Conservation (phyloP, 2,797 vertebrate genomes). For the Cygnus olor region DNA sequence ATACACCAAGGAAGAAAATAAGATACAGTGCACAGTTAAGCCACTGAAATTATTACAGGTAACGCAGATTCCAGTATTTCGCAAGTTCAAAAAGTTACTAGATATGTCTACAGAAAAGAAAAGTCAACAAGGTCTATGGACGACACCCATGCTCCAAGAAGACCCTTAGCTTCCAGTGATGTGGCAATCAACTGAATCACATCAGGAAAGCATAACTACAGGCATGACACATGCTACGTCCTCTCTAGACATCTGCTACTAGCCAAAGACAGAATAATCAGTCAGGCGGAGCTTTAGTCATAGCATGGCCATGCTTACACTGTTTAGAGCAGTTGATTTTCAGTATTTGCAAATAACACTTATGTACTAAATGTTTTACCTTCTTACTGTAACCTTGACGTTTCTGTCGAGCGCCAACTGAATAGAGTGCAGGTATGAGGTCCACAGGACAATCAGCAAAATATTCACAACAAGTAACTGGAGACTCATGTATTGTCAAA, state of each 20-base stretch:
- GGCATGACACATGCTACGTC: not conserved
- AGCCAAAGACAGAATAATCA: not conserved
- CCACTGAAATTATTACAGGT: not conserved
- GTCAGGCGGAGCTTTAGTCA: not conserved
- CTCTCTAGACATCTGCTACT: not conserved
- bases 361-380: conserved; percentile 76
- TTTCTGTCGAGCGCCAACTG: conserved; percentile 95
- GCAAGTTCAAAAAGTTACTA: not conserved
- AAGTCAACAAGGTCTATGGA: not conserved
- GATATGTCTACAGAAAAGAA: not conserved
- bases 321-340: not conserved
- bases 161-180: not conserved
- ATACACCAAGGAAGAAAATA: conserved; percentile 46
- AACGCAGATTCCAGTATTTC: not conserved
- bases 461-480: conserved; percentile 98
- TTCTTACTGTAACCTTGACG: conserved; percentile 99
- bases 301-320: not conserved
- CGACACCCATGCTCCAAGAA: not conserved
- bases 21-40: not conserved
- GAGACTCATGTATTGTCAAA: conserved; percentile 96
- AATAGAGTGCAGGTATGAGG: conserved; percentile 99
- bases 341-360: not conserved
- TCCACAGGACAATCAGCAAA: conserved; percentile 97
- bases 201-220: not conserved
- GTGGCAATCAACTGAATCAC: accelerated